These are phyloP conservation scores for Ennomos erosarius DNA, from an alignment of 2,888 invertebrate species.

Conservation along the genomic window DNA sequence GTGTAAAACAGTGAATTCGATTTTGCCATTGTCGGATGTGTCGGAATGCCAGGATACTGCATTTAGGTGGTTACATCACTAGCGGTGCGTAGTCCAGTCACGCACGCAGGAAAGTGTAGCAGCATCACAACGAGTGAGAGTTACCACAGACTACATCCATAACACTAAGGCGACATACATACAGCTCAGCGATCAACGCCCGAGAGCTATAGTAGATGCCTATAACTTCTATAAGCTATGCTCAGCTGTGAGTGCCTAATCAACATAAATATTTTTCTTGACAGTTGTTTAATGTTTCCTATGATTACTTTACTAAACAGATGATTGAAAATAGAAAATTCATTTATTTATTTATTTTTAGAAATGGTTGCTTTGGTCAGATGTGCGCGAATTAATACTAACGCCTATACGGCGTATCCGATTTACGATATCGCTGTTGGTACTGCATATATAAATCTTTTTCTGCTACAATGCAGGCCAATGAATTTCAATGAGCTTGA, in stretches of 20 bases:
- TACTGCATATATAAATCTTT: background rate
- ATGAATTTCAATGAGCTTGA: background rate
- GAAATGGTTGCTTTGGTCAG: too few species aligned
- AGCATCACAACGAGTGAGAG: slow-evolving; percentile 81
- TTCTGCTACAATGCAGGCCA: background rate
- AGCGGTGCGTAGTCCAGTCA: slow-evolving; percentile 67
- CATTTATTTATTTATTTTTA: too few species aligned
- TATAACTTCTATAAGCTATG: too few species aligned
- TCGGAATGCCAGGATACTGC: slow-evolving; percentile 58
- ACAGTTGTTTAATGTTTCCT: too few species aligned
- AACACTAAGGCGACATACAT: slow-evolving; percentile 22
- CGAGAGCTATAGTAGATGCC: too few species aligned
- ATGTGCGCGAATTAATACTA: too few species aligned
- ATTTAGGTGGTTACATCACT: slow-evolving; percentile 73
- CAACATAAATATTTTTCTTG: too few species aligned
- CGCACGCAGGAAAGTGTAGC: slow-evolving; percentile 80
- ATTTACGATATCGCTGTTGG: slow-evolving; percentile 1
- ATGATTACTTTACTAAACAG: too few species aligned
- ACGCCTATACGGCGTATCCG: slow-evolving; percentile 4
- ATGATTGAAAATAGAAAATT: too few species aligned
- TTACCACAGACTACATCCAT: slow-evolving; percentile 43
- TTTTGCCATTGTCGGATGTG: slow-evolving; percentile 38
- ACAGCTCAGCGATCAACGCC: slow-evolving; percentile 1
- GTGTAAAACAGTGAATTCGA: slow-evolving; percentile 23
- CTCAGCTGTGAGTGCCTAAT: too few species aligned